phyloP scores from a whole-genome alignment of 2,113 vertebrate genomes.

The Marcusenius ussheri region DNA sequence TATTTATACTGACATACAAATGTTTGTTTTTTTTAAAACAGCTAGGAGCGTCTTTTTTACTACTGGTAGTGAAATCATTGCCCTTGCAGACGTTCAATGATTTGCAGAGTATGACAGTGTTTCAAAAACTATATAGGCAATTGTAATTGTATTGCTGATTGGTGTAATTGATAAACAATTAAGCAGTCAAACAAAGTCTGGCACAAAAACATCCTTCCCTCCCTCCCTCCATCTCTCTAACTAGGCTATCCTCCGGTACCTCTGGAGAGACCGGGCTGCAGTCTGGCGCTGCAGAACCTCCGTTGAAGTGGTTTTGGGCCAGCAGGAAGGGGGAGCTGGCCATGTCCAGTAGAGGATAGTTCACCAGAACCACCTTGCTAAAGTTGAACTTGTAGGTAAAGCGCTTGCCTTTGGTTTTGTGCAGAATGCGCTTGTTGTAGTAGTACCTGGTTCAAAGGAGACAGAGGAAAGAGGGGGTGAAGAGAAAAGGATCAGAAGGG shows the following conservation, averaged over 20 bases:
- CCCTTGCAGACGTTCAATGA: slow-evolving; percentile 28
- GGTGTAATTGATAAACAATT: slow-evolving; percentile 37
- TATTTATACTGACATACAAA: neutral
- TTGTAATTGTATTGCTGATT: slow-evolving; percentile 23
- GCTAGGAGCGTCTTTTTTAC: slow-evolving; percentile 16
- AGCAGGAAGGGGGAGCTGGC: slow-evolving; percentile 74
- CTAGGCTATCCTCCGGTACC: slow-evolving; percentile 50
- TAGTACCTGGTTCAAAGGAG: slow-evolving; percentile 67
- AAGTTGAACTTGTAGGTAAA: slow-evolving; percentile 97
- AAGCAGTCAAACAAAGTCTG: neutral
- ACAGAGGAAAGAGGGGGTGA: neutral
- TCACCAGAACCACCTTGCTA: slow-evolving; percentile 84
- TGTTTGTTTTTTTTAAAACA: neutral
- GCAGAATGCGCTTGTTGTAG: slow-evolving; percentile 89
- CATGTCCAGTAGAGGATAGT: slow-evolving; percentile 82
- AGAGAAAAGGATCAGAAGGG: neutral
- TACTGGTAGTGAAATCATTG: slow-evolving; percentile 30
- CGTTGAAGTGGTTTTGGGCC: slow-evolving; percentile 74
- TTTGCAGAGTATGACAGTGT: neutral
- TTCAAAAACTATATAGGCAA: neutral
- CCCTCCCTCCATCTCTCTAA: too few relatives aligned
- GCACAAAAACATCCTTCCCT: neutral
- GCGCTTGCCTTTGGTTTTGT: slow-evolving; percentile 89
- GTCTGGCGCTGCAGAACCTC: slow-evolving; percentile 62
- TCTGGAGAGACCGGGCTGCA: slow-evolving; percentile 70